phyloP scores from a whole-genome alignment of 2,888 invertebrate genomes.

The Macropis europaea region DNA sequence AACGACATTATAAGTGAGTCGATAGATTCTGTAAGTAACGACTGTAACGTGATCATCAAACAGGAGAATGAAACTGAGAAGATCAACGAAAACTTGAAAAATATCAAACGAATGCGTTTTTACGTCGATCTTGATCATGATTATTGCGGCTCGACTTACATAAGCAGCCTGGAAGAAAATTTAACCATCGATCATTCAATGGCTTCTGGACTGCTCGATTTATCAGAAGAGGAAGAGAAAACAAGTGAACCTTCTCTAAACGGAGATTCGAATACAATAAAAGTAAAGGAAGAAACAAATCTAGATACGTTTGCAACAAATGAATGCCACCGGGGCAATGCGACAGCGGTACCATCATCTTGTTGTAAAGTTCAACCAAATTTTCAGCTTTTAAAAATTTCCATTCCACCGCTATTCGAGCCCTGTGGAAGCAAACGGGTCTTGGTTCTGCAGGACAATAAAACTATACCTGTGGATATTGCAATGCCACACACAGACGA shows the following conservation, averaged over 20 bases:
- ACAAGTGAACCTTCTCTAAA: not conserved
- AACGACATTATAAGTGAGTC: not conserved
- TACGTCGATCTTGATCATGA: conserved; percentile 48
- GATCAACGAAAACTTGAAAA: not conserved
- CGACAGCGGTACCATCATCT: conserved; percentile 17
- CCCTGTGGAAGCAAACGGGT: conserved; percentile 61
- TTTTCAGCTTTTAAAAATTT: conserved; percentile 68
- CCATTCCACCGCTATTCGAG: conserved; percentile 68
- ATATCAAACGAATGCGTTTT: not conserved
- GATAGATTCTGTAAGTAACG: not conserved
- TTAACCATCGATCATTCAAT: conserved; percentile 15
- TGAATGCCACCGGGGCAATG: not conserved
- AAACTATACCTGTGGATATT: conserved; percentile 62
- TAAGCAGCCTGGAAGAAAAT: conserved; percentile 1
- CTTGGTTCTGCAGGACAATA: conserved; percentile 67
- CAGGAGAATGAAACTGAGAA: not conserved
- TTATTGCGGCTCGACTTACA: conserved; percentile 31
- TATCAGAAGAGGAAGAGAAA: not conserved
- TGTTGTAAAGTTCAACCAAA: conserved; percentile 44
- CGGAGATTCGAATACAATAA: not conserved
- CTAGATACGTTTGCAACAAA: not conserved
- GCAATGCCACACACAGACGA: conserved; percentile 11
- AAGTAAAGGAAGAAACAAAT: not conserved
- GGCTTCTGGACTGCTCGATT: not conserved
- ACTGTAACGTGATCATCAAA: not conserved